A percentile compares a stretch with the other conserved stretches of the same genome.
Evolutionary conservation across 92 coral and sea anemone species (phyloP).

Genomic region (Porites rus): DNA sequence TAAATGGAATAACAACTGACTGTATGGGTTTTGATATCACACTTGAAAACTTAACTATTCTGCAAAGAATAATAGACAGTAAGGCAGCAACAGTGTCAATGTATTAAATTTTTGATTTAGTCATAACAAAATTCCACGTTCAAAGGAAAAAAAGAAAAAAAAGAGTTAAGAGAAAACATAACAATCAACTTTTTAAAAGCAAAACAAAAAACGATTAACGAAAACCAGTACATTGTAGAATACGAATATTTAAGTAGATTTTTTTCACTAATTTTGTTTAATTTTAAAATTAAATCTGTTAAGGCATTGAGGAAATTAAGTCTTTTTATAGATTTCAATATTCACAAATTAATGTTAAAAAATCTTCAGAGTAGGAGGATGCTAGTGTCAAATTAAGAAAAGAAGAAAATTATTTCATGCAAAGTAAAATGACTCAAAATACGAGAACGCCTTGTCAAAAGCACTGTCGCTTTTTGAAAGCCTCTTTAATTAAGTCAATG

Average conservation of each 20-base stretch:
- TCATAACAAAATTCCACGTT: no score
- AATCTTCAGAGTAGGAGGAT: background rate
- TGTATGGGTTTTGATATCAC: no score
- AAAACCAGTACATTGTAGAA: background rate
- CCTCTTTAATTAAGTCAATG: background rate
- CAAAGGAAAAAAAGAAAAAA: no score
- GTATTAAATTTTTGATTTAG: no score
- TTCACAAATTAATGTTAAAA: background rate
- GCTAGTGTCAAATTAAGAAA: no score
- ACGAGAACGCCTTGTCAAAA: background rate
- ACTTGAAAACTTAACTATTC: no score
- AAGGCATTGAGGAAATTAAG: background rate
- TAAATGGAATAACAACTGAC: no score
- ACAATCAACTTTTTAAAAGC: background rate
- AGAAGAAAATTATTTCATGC: background rate
- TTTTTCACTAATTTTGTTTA: background rate
- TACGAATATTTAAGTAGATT: background rate
- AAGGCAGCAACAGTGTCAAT: no score
- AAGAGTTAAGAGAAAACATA: no score
- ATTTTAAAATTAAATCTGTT: background rate
- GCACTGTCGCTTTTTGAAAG: no score
- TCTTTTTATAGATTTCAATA: background rate
- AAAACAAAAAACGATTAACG: background rate
- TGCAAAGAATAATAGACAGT: no score
- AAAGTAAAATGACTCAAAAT: no score